Percentiles rank a stretch among this genome's conserved stretches.
These are phyloP conservation scores for Trinorchestia longiramus DNA, from an alignment of 1,140 invertebrate species.

Conservation along the genomic window DNA sequence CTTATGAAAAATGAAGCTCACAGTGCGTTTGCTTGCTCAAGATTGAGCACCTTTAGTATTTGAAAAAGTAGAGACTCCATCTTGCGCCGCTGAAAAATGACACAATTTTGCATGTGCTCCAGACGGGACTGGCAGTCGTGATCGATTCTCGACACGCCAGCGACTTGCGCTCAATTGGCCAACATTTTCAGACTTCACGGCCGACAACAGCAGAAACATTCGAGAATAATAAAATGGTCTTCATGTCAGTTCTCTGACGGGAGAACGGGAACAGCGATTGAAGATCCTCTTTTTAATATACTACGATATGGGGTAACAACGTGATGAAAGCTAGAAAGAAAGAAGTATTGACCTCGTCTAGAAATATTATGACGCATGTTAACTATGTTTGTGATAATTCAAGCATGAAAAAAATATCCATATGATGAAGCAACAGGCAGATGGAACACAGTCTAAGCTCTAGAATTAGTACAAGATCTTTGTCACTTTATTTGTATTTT, in stretches of 20 bases:
- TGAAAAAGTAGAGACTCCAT: slow-evolving; percentile 14
- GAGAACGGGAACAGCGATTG: not conserved
- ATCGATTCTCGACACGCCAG: not conserved
- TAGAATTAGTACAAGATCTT: not conserved
- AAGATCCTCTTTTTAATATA: not conserved
- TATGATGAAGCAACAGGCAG: not conserved
- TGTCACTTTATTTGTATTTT: not conserved
- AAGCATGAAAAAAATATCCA: not conserved
- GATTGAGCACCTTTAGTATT: slow-evolving; percentile 20
- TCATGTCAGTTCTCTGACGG: not conserved
- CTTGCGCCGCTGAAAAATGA: not conserved
- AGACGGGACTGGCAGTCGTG: not conserved
- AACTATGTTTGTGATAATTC: not conserved
- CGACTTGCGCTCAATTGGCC: not conserved
- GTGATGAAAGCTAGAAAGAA: not conserved
- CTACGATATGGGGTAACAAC: not conserved
- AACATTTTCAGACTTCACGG: not conserved
- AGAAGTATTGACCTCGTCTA: no score
- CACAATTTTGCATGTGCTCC: slow-evolving; percentile 6
- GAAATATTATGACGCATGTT: not conserved
- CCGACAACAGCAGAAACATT: not conserved
- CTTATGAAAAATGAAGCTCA: not conserved
- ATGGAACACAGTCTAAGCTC: not conserved
- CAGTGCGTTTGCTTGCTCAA: not conserved
- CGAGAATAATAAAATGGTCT: not conserved